Evolutionary conservation across 2,797 vertebrate genomes (phyloP).

Genomic region (Falco rusticolus): DNA sequence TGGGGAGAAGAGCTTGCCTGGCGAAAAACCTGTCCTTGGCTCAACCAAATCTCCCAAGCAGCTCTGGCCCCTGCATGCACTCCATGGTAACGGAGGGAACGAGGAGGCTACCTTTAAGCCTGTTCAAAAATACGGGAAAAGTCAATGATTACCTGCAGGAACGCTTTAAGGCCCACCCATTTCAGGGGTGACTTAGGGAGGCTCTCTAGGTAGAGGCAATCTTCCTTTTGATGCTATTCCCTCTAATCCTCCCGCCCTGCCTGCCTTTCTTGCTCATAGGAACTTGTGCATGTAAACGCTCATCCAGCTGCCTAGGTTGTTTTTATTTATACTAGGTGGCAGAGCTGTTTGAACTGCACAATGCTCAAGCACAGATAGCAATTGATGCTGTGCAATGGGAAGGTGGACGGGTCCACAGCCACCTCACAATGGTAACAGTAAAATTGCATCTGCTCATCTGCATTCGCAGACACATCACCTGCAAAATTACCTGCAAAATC

Average conservation of each 20-base stretch:
- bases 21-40: neutral
- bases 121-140: neutral
- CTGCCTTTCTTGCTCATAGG: neutral
- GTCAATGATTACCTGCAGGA: neutral
- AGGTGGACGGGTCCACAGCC: neutral
- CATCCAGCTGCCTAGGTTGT: neutral
- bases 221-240: neutral
- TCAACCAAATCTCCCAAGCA: neutral
- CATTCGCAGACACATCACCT: neutral
- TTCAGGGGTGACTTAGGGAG: neutral
- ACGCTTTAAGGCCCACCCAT: neutral
- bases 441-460: neutral
- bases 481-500: neutral
- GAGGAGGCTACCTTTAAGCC: neutral
- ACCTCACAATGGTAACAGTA: rapidly evolving
- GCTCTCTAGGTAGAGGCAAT: neutral
- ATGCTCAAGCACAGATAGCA: rapidly evolving
- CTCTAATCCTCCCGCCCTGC: neutral
- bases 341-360: neutral
- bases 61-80: neutral
- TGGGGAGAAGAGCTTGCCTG: neutral
- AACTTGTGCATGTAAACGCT: neutral
- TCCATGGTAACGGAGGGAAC: neutral
- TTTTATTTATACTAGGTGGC: neutral
- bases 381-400: rapidly evolving